Evolutionary conservation across 2,113 vertebrate species (phyloP), one percentile per base, ranked within the genome.

Genomic region (Amblyopsis rosae): DNA sequence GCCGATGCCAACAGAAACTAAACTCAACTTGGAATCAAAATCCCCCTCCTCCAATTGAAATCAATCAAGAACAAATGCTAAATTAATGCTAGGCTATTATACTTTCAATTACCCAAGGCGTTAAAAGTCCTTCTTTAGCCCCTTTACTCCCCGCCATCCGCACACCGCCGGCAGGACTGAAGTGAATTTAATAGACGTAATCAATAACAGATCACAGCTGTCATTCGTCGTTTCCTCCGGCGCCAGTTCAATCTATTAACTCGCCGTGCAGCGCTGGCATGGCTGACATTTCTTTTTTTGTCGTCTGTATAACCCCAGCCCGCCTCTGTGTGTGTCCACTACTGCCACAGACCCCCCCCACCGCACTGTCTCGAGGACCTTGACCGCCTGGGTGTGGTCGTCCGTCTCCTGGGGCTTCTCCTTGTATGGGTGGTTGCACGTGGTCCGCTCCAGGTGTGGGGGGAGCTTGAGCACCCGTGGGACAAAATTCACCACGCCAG

Each of bases 301-400:
- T 41, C 7, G 49, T 51, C 49, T 51, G 49, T 17, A 17, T 8
- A n/a, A n/a, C n/a, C 12, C 19, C 57, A 19, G 11, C 57, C 32
- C 32, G 17, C 57, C 57, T 5, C 9, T 19, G 17, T 9, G 3
- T 13, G 16, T 17, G 9, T 12, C 57, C 57, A 11, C 57, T 10
- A 4, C 9, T 6, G 9, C 57, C 26, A 4, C 6, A 2, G 3
- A 26, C 3, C 10, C 4, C 9, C 9, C 58, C 9, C 32, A 16
- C 13, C 15, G 47, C 8, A 98, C 96, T 3, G 96, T 99, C 93
- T 98, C 99, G 76, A 99, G 92, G 76, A 99, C 94, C 88, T 97
- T 99, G 92, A 99, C 97, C 93, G 95, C 96, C 92, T 98, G 96
- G 79, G 96, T 98, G 89, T 94, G 87, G 81, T 96, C 96, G 53